Evolutionary conservation across 2,113 vertebrate species (phyloP).

Genomic region (Phaetusa simplex): DNA sequence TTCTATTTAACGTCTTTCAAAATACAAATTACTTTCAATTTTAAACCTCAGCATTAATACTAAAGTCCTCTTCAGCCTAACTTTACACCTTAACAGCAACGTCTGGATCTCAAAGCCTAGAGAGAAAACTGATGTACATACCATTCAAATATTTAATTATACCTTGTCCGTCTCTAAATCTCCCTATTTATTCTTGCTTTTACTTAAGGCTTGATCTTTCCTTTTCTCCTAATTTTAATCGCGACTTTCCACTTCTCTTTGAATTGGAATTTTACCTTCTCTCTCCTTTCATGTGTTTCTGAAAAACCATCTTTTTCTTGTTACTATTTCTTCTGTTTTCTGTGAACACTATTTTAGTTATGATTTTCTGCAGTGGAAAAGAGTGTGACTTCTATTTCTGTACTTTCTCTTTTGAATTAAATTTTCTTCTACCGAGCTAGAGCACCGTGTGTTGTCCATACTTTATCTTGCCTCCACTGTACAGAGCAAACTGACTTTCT

Average conservation of each 20-base stretch:
- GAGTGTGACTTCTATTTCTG: background rate
- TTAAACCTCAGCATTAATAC: background rate
- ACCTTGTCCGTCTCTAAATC: background rate
- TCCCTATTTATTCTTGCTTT: background rate
- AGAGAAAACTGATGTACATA: background rate
- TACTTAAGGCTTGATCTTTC: background rate
- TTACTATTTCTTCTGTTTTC: background rate
- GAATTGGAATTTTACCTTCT: background rate
- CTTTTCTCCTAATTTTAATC: background rate
- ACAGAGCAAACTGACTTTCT: background rate
- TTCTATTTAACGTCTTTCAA: background rate
- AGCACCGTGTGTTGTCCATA: background rate
- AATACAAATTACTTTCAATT: background rate
- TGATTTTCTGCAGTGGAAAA: background rate
- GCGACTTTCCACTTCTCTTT: background rate
- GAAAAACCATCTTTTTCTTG: background rate
- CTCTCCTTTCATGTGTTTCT: background rate
- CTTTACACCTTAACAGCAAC: background rate
- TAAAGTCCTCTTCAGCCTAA: background rate
- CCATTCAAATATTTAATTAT: background rate
- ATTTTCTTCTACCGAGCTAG: background rate
- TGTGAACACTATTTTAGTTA: background rate
- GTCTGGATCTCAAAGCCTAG: background rate
- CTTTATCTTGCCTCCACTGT: background rate
- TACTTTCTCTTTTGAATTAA: background rate